phyloP scores from a whole-genome alignment of 2,888 invertebrate genomes.

The Hoplodrina ambigua region DNA sequence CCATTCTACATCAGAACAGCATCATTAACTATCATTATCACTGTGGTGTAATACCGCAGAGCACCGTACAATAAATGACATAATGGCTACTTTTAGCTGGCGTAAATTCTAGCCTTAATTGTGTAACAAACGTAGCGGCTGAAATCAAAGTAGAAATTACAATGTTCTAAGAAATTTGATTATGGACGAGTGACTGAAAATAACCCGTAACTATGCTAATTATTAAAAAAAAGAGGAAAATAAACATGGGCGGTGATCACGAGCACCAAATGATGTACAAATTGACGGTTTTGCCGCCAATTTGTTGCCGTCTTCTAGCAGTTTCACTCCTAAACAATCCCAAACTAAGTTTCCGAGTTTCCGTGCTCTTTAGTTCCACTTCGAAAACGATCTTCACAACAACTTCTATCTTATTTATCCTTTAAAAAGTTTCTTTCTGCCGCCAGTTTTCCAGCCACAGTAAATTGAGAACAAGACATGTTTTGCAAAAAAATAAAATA shows the following conservation, averaged over 20 bases:
- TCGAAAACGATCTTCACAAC: constrained; percentile 10
- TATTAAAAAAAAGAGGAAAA: constrained; percentile 16
- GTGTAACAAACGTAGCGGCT: constrained; percentile 10
- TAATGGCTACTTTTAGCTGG: constrained; percentile 47
- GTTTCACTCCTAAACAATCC: constrained; percentile 7
- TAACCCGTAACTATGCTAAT: constrained; percentile 14
- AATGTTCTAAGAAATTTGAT: not conserved
- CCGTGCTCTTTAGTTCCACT: not conserved
- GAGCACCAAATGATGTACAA: not conserved
- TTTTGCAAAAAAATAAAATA: constrained; percentile 18
- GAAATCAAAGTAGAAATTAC: constrained; percentile 20
- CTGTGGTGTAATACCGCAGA: constrained; percentile 43
- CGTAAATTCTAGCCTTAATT: constrained; percentile 24
- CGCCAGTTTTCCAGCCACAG: not conserved
- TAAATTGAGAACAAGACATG: constrained; percentile 5
- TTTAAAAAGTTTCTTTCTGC: constrained; percentile 17
- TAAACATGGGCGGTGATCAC: constrained; percentile 7
- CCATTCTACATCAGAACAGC: constrained; percentile 38
- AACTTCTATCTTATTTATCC: not conserved
- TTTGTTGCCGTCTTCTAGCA: not conserved
- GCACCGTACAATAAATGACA: constrained; percentile 34
- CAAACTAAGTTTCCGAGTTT: constrained; percentile 5
- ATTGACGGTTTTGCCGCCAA: constrained; percentile 3
- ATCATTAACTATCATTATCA: constrained; percentile 53
- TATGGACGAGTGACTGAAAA: constrained; percentile 5